A percentile compares a stretch with the other conserved stretches of the same genome.
phyloP scores from a whole-genome alignment of 2,797 vertebrate species.

The Crypturellus tataupa region DNA sequence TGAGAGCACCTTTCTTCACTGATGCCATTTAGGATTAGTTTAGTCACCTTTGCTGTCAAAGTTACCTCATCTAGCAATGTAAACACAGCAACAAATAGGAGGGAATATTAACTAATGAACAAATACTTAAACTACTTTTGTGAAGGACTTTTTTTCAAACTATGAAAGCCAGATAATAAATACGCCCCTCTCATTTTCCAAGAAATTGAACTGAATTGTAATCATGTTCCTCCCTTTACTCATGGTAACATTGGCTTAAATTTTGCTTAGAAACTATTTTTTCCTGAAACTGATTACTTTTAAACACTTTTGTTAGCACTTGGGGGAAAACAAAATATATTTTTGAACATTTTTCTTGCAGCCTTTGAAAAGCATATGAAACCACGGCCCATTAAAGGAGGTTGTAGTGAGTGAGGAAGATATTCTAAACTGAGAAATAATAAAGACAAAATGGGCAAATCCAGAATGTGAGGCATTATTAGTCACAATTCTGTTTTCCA shows the following conservation, averaged over 20 bases:
- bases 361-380: neutral
- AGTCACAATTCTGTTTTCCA: neutral
- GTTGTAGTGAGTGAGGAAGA: neutral
- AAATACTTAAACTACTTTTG: neutral
- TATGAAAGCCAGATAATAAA: neutral
- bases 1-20: neutral
- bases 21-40: neutral
- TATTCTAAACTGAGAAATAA: neutral
- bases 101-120: neutral
- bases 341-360: neutral
- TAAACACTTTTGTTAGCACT: neutral
- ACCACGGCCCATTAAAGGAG: neutral
- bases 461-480: neutral
- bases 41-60: neutral
- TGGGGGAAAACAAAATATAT: neutral
- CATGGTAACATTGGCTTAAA: neutral
- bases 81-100: neutral
- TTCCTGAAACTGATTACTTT: neutral
- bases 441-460: neutral
- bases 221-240: neutral
- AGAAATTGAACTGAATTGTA: neutral
- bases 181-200: neutral
- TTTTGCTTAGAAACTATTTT: neutral
- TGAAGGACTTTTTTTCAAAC: neutral
- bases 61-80: neutral